phyloP scores from a whole-genome alignment of 2,113 vertebrate species.

The Prunella himalayana region DNA sequence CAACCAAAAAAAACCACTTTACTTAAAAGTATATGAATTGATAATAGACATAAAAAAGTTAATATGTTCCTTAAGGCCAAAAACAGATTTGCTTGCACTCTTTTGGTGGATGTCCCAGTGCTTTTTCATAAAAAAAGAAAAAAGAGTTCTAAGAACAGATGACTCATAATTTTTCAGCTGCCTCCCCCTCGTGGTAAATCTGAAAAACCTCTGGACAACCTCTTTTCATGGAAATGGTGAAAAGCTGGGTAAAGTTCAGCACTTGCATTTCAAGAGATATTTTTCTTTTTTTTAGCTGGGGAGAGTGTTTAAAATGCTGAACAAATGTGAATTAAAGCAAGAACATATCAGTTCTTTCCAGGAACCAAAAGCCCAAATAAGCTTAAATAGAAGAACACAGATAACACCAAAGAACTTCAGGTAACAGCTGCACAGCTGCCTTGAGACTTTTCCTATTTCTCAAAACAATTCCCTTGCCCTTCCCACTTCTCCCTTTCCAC shows the following conservation, averaged over 20 bases:
- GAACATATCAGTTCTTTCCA: neutral
- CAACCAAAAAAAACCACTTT: neutral
- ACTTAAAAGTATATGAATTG: neutral
- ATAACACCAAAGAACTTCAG: neutral
- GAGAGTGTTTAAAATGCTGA: neutral
- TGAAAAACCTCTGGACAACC: neutral
- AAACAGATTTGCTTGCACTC: neutral
- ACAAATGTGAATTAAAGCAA: neutral
- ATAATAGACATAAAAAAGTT: neutral
- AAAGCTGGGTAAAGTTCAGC: neutral
- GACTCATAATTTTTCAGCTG: conserved; percentile 35
- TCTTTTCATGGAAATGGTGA: neutral
- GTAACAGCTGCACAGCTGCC: neutral
- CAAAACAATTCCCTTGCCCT: neutral
- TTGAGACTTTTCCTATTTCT: neutral
- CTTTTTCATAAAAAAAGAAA: neutral
- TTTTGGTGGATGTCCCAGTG: neutral
- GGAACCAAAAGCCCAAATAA: neutral
- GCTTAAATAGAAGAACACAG: neutral
- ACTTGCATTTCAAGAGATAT: neutral
- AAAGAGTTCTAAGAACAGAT: neutral
- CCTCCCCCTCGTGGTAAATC: conserved; percentile 39
- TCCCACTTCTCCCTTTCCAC: neutral
- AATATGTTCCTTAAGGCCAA: neutral
- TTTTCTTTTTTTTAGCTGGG: neutral